These are phyloP conservation scores for Nemoura dubitans DNA, from an alignment of 2,888 invertebrate species.

Conservation along the genomic window DNA sequence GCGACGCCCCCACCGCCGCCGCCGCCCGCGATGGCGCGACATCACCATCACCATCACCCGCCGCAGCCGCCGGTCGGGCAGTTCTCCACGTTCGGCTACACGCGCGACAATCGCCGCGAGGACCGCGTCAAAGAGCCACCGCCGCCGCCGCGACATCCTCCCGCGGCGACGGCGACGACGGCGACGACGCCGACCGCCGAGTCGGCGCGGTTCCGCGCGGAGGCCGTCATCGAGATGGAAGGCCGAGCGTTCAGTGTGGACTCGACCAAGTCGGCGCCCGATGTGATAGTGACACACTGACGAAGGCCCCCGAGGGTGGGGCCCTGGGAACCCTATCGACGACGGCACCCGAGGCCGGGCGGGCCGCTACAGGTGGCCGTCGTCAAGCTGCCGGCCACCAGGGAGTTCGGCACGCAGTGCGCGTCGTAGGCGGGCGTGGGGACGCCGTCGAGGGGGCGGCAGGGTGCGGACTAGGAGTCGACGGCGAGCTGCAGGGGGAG, in stretches of 20 bases:
- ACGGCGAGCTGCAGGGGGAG: too few relatives aligned
- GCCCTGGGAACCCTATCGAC: constrained; percentile 67
- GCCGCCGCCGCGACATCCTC: constrained; percentile 52
- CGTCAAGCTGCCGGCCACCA: neutral
- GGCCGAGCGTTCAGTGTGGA: constrained; percentile 72
- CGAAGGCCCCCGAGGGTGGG: constrained; percentile 59
- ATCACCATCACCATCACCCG: constrained; percentile 40
- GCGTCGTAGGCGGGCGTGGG: neutral
- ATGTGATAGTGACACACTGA: constrained; percentile 88
- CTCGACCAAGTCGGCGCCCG: constrained; percentile 88
- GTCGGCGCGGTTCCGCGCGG: constrained; percentile 63
- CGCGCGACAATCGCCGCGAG: constrained; percentile 44
- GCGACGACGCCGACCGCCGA: constrained; percentile 37
- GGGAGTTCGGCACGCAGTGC: neutral
- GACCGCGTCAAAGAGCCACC: constrained; percentile 23
- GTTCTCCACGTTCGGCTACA: constrained; percentile 68
- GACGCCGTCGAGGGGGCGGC: too few relatives aligned
- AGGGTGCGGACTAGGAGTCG: too few relatives aligned
- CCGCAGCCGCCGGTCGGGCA: constrained; percentile 53
- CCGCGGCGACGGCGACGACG: constrained; percentile 52
- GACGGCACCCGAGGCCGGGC: constrained; percentile 64
- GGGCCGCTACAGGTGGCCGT: neutral
- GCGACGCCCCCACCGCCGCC: constrained; percentile 57
- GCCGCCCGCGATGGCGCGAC: constrained; percentile 51
- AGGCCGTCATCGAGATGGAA: constrained; percentile 70